Evolutionary conservation across 2,888 invertebrate genomes (phyloP).

Genomic region (Eudasyphora cyanicolor): DNA sequence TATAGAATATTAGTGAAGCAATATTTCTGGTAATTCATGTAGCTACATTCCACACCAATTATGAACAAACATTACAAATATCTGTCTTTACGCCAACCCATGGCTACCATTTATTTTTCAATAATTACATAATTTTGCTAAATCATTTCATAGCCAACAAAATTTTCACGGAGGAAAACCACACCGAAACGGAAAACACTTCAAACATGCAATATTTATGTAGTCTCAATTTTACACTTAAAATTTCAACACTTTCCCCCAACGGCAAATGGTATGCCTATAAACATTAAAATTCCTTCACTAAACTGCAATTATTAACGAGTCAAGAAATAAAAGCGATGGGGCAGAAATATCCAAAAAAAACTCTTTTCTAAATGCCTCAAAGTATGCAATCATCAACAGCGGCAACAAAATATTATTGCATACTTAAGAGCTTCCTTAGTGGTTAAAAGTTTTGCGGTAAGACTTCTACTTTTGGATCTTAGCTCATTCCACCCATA

Average conservation of each 20-base stretch:
- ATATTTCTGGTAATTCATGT: too few species aligned
- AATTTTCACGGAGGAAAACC: neutral
- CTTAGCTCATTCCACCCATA: too few species aligned
- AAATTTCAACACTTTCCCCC: slow-evolving; percentile 56
- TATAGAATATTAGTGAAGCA: too few species aligned
- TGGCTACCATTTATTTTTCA: neutral
- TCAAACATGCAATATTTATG: slow-evolving; percentile 60
- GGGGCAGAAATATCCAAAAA: neutral
- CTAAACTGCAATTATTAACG: slow-evolving; percentile 5
- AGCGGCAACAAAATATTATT: slow-evolving; percentile 60
- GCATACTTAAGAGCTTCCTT: slow-evolving; percentile 64
- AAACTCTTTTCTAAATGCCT: slow-evolving; percentile 19
- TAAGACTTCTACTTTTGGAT: neutral
- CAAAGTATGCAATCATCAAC: slow-evolving; percentile 63
- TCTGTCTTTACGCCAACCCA: neutral
- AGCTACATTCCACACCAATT: too few species aligned
- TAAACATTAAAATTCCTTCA: slow-evolving; percentile 37
- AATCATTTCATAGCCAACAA: slow-evolving; percentile 1
- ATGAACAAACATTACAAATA: too few species aligned
- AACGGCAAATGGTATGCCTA: slow-evolving; percentile 39
- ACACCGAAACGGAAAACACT: slow-evolving; percentile 20
- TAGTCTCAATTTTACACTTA: slow-evolving; percentile 56
- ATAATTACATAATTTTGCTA: slow-evolving; percentile 26
- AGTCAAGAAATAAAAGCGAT: neutral
- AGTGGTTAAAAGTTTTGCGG: slow-evolving; percentile 57